Evolutionary conservation across 2,113 vertebrate genomes (phyloP), one percentile per base, ranked within the genome.

Genomic region (Malurus cyaneus): DNA sequence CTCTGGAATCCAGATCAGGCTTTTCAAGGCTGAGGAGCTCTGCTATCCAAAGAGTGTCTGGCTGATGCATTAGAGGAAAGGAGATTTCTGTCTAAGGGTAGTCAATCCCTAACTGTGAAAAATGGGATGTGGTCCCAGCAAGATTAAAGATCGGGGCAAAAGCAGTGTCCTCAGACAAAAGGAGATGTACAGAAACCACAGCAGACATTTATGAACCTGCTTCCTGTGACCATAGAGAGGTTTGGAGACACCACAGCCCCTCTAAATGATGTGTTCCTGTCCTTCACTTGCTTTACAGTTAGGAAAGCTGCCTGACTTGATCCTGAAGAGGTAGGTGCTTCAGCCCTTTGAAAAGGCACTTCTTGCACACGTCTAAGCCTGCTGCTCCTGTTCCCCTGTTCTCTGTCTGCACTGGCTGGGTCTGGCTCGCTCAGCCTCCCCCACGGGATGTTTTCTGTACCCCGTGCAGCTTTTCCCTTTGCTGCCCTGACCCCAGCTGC

Each of bases 101-200:
- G 5, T 53, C 18, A 31, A 2, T 9, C 32, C 9, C 12, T 42
- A 44, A 23, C 17, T 36, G 36, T 44, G 19, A 31, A 50, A 76
- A 60, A 21, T 44, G 14, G 44, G 52, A 42, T 42, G 21, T 56
- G 41, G 19, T 71, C 19, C 23, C 41, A 53, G 23, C 0, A 1
- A n/a, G 17, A 2, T 70, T 8, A 36, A 50, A 39, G 44, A 1
- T 54, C 32, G 41, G 36, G 8, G 34, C 0, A 3, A 18, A n/a
- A 46, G 64, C 26, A 23, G 26, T 4, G 4, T 59, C 7, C 39
- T 92, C 29, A 54, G 34, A 70, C 12, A 32, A 50, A 89, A 71
- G 56, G 9, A 39, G 15, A 42, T 5, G 0, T 62, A 26, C 21
- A 28, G 44, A 88, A 73, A 56, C 53, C 59, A 44, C 18, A 42